A percentile compares a stretch with the other conserved stretches of the same genome.
These are phyloP conservation scores for Drosophila nigritarsus DNA, from an alignment of 2,888 invertebrate species.

Conservation along the genomic window DNA sequence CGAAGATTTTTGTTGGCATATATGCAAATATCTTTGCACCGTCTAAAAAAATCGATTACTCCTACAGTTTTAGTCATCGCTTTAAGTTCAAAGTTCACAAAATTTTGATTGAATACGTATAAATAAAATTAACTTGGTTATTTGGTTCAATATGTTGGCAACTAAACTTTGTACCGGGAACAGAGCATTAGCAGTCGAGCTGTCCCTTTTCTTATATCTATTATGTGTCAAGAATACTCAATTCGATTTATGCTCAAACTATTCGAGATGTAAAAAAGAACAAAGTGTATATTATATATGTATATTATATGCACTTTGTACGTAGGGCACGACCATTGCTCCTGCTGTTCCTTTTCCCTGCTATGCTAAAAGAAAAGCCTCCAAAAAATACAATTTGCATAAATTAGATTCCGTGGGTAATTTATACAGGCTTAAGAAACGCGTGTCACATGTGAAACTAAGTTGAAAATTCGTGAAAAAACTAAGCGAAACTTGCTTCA, in stretches of 20 bases:
- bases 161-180: neutral
- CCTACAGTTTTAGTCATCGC: neutral
- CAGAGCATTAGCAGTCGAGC: neutral
- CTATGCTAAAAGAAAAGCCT: conserved; percentile 13
- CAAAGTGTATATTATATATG: neutral
- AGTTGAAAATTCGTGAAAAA: conserved; percentile 10
- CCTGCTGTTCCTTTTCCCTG: neutral
- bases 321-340: neutral
- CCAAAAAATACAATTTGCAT: conserved; percentile 38
- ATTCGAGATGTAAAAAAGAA: neutral
- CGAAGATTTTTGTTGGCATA: neutral
- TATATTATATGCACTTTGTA: neutral
- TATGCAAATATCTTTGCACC: neutral
- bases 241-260: conserved; percentile 9
- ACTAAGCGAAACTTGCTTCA: conserved; percentile 5
- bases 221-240: conserved; percentile 10
- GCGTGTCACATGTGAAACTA: conserved; percentile 5
- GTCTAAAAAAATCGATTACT: neutral
- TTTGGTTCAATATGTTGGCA: neutral
- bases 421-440: neutral
- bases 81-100: neutral
- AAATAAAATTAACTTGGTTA: neutral
- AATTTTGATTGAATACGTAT: neutral
- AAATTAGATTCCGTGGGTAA: conserved; percentile 22
- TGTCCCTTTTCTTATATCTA: neutral